phyloP scores from a whole-genome alignment of 2,797 vertebrate species.

The Macroramphosus scolopax region DNA sequence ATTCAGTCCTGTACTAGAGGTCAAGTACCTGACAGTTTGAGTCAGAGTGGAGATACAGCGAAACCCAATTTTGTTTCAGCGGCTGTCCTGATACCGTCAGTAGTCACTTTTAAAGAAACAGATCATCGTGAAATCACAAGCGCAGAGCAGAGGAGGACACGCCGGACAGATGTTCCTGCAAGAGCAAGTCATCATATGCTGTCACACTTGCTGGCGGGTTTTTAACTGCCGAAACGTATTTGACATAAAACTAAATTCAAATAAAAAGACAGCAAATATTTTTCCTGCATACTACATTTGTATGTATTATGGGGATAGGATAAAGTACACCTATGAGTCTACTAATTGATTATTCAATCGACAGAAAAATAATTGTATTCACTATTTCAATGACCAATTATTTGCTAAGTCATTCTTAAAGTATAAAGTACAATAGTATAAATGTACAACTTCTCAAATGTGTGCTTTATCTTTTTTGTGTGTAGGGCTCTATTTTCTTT shows the following conservation, averaged over 20 bases:
- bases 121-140: conserved; percentile 2
- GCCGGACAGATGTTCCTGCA: not conserved
- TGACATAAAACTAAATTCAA: not conserved
- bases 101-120: conserved; percentile 28
- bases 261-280: conserved; percentile 1
- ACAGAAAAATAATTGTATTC: too few relatives aligned
- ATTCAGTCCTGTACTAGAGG: conserved; percentile 49
- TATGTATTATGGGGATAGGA: too few relatives aligned
- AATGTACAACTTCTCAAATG: too few relatives aligned
- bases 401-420: too few relatives aligned
- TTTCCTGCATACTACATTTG: too few relatives aligned
- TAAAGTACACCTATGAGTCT: too few relatives aligned
- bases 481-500: too few relatives aligned
- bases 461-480: too few relatives aligned
- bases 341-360: too few relatives aligned
- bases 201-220: not conserved
- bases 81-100: conserved; percentile 12
- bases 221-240: too few relatives aligned
- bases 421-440: too few relatives aligned
- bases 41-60: conserved; percentile 18
- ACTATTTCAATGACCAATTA: too few relatives aligned
- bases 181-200: not conserved
- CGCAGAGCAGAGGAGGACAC: conserved; percentile 2
- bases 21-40: conserved; percentile 41
- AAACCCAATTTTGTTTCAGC: conserved; percentile 18